A percentile compares a stretch with the other conserved stretches of the same genome.
phyloP scores from a whole-genome alignment of 1,140 invertebrate genomes.

The Drosophila ercepeae region DNA sequence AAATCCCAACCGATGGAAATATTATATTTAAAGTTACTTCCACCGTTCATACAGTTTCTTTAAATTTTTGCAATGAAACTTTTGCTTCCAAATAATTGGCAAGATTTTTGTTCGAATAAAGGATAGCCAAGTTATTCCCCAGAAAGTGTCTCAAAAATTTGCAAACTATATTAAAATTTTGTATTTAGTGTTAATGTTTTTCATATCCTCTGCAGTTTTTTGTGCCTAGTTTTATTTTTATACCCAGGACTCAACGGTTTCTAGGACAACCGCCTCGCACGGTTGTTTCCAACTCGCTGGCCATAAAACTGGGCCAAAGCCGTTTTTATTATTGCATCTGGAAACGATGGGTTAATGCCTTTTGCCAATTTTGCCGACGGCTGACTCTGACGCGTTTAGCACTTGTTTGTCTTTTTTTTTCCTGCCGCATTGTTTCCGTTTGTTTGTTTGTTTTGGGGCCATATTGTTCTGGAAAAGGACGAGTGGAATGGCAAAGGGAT shows the following conservation, averaged over 20 bases:
- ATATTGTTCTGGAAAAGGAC: neutral
- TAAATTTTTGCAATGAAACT: no score
- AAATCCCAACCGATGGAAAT: conserved; percentile 41
- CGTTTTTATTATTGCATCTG: conserved; percentile 38
- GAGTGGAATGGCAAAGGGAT: neutral
- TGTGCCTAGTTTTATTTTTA: neutral
- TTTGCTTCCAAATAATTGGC: no score
- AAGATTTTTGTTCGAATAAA: no score
- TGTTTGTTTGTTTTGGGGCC: conserved; percentile 1
- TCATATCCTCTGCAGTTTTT: no score
- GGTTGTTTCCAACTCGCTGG: neutral
- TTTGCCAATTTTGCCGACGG: conserved; percentile 45
- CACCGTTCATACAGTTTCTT: conserved; percentile 8
- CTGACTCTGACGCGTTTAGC: conserved; percentile 26
- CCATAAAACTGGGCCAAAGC: conserved; percentile 2
- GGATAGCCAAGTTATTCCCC: no score
- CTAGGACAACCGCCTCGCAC: neutral
- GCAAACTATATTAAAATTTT: neutral
- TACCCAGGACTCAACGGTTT: conserved; percentile 1
- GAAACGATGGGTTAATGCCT: conserved; percentile 61
- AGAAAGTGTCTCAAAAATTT: no score
- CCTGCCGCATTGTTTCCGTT: conserved; percentile 26
- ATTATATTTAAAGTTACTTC: conserved; percentile 46
- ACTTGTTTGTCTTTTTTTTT: conserved; percentile 18
- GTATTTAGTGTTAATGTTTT: neutral